A percentile compares a stretch with the other conserved stretches of the same genome.
Evolutionary conservation across 2,113 vertebrate species (phyloP).

Genomic region (Toxostoma redivivum): DNA sequence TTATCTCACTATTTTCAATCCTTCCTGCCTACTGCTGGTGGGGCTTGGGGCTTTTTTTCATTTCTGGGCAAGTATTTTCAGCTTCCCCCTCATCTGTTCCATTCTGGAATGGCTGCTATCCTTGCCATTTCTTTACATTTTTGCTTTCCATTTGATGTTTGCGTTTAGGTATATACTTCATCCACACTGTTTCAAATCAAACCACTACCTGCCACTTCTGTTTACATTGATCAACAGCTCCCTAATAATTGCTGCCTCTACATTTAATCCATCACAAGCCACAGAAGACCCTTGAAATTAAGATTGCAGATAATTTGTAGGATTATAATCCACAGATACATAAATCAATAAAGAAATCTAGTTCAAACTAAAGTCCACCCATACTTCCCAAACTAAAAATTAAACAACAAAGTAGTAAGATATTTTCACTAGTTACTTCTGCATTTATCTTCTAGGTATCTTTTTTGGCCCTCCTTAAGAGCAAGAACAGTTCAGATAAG

Average conservation of each 20-base stretch:
- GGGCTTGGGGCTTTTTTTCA: background rate
- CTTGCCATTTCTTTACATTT: background rate
- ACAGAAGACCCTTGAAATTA: background rate
- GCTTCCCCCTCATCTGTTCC: background rate
- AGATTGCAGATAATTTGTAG: background rate
- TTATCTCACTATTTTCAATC: background rate
- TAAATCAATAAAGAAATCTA: background rate
- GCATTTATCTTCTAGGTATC: background rate
- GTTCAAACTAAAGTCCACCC: background rate
- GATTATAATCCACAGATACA: background rate
- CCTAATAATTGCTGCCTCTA: background rate
- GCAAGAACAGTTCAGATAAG: background rate
- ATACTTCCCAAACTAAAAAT: background rate
- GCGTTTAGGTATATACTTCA: background rate
- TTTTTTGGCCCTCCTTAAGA: slow-evolving; percentile 29
- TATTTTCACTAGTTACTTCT: background rate
- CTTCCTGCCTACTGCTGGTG: background rate
- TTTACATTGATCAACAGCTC: background rate
- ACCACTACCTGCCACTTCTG: background rate
- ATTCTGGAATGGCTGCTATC: background rate
- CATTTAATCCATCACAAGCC: background rate
- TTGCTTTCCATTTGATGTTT: background rate
- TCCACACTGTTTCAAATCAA: background rate
- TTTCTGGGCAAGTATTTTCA: background rate
- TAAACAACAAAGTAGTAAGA: background rate